Evolutionary conservation across 2,888 invertebrate genomes (phyloP), one percentile per base, ranked within the genome.

Genomic region (Lithophane leautieri): DNA sequence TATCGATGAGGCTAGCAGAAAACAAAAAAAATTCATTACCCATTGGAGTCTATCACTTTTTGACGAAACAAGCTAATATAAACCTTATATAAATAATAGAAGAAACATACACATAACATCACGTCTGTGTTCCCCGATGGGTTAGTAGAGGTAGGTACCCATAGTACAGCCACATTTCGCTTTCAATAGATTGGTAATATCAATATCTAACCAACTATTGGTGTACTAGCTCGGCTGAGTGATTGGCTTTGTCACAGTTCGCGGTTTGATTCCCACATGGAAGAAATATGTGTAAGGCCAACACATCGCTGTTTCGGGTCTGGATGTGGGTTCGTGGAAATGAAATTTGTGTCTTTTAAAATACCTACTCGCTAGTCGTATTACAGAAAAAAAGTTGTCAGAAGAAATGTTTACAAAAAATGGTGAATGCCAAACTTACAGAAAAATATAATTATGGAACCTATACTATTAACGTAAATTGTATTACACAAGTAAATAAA

Each of bases 191-290:
- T n/a, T n/a, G 44, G 12, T 40, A 40, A 63, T 74, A 52, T 61
- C 19, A 34, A 62, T 44, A 65, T 34, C 14, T 47, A 25, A 12
- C 22, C 2, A 19, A 54, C 16, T 25, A 34, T 54, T n/a, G 3
- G 52, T 47, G 44, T 56, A 34, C 9, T 9, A 11, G 11, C n/a
- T 61, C 11, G 8, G 16, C 74, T 47, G 65, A 75, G 75, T 75
- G 74, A 75, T 75, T 75, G 75, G 47, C 54, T 40, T 75, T 2
- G 47, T 28, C 54, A 63, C 7, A 75, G 22, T 65, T 56, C 14
- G 2, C 16, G 16, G 9, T 40, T 40, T 47, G 47, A 63, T 74
- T 63, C 40, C 47, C 74, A 25, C 16, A 74, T 6, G 16, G 22
- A 25, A 3, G 12, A 47, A 16, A 74, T 75, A 22, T 11, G 2